Conservation (phyloP, 2,113 vertebrate species). For the Panurus biarmicus region DNA sequence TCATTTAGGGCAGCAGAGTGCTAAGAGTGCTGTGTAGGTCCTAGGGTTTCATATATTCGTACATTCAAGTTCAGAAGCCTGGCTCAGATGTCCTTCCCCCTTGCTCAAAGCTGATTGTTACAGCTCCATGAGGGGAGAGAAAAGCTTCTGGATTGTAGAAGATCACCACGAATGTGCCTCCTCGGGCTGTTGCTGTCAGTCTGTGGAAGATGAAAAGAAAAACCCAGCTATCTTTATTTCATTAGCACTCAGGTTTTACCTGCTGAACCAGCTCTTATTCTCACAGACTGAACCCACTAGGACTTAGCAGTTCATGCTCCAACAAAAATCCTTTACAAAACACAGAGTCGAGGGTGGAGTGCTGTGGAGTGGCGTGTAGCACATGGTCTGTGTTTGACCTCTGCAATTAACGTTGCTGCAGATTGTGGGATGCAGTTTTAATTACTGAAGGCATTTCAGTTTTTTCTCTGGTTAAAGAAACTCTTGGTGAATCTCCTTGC, state of each 20-base stretch:
- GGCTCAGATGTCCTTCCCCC: neutral
- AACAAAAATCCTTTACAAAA: neutral
- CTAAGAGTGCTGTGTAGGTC: neutral
- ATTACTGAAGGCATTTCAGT: neutral
- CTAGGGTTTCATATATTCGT: neutral
- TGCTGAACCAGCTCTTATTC: neutral
- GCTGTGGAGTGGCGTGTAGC: neutral
- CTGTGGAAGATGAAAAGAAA: neutral
- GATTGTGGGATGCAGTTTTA: neutral
- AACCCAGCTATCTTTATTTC: neutral
- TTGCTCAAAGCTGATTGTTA: neutral
- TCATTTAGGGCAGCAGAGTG: neutral
- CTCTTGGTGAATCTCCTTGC: neutral
- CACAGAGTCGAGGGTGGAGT: neutral
- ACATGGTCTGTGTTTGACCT: neutral
- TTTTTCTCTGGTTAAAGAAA: constrained; percentile 14
- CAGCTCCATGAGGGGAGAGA: neutral
- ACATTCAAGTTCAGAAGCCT: neutral
- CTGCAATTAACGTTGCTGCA: neutral
- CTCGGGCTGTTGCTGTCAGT: neutral
- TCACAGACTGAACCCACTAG: neutral
- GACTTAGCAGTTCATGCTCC: neutral
- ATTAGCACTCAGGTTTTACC: neutral
- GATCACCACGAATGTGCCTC: neutral
- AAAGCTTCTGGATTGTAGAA: neutral